Percentiles rank a stretch among this genome's conserved stretches.
phyloP scores from a whole-genome alignment of 2,113 vertebrate genomes.

The Saccopteryx bilineata region DNA sequence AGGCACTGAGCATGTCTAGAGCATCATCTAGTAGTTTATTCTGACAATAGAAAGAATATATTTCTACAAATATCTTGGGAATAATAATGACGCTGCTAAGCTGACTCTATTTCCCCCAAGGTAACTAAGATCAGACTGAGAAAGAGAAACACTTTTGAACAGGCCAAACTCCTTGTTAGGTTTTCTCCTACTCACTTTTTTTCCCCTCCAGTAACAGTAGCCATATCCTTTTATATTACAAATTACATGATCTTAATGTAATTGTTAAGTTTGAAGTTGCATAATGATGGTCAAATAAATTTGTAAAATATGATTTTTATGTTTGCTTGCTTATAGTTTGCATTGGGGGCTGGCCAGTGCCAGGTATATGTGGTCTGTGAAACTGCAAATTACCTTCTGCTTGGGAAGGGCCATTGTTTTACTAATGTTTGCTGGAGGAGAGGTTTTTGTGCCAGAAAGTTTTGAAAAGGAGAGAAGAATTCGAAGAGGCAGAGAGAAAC shows the following conservation, averaged over 20 bases:
- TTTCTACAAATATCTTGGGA: not conserved
- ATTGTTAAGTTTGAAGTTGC: not conserved
- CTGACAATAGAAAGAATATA: not conserved
- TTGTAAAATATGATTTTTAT: too few relatives aligned
- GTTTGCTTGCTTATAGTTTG: too few relatives aligned
- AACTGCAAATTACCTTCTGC: too few relatives aligned
- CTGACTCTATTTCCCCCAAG: not conserved
- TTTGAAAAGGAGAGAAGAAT: too few relatives aligned
- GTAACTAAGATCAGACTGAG: not conserved
- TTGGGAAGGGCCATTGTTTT: too few relatives aligned
- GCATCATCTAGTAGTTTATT: not conserved
- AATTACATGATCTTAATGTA: not conserved
- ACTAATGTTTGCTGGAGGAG: too few relatives aligned
- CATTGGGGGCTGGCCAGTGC: too few relatives aligned
- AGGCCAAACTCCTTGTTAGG: not conserved
- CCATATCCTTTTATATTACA: not conserved
- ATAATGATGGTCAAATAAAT: not conserved
- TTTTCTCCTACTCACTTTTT: not conserved
- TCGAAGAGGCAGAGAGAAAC: too few relatives aligned
- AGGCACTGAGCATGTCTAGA: not conserved
- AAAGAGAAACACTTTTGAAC: not conserved
- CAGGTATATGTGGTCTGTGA: too few relatives aligned
- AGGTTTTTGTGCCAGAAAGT: too few relatives aligned
- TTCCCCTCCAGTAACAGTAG: not conserved
- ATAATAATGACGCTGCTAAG: not conserved